These are phyloP conservation scores for Dysmachus trigonus DNA, from an alignment of 2,888 invertebrate genomes.

Conservation along the genomic window DNA sequence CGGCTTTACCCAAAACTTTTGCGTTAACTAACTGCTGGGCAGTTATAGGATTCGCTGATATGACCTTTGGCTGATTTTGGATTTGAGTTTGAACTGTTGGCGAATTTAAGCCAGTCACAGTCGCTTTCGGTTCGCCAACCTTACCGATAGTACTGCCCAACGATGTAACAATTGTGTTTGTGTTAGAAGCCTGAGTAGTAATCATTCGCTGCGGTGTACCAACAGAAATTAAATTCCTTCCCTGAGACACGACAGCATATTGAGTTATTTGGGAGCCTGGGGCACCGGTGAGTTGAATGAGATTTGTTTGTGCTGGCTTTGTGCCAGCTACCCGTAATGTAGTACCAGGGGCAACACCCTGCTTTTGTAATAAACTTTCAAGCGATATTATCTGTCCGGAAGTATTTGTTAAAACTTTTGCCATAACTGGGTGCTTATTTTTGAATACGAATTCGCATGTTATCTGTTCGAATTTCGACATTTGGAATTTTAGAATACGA, in stretches of 20 bases:
- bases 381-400: slow-evolving; percentile 63
- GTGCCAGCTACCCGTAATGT: slow-evolving; percentile 65
- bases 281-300: slow-evolving; percentile 66
- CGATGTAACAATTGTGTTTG: slow-evolving; percentile 49
- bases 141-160: slow-evolving; percentile 48
- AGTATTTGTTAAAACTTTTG: slow-evolving; percentile 78
- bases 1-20: slow-evolving; percentile 62
- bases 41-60: slow-evolving; percentile 54
- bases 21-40: slow-evolving; percentile 65
- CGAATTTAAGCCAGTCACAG: background rate
- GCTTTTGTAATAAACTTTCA: slow-evolving; percentile 60
- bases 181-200: slow-evolving; percentile 52
- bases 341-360: slow-evolving; percentile 57
- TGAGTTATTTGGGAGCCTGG: slow-evolving; percentile 60
- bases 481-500: too few species aligned
- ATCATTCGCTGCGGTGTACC: slow-evolving; percentile 56
- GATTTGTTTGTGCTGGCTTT: slow-evolving; percentile 65
- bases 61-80: slow-evolving; percentile 50
- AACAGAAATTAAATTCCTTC: slow-evolving; percentile 64
- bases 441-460: too few species aligned
- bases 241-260: slow-evolving; percentile 67
- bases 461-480: too few species aligned
- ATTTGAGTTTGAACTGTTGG: slow-evolving; percentile 16
- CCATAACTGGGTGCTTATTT: slow-evolving; percentile 74
- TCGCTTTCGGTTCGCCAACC: background rate